Base-by-base conservation (phyloP, 2,797 vertebrate species). In the Anolis apletophallus region DNA sequence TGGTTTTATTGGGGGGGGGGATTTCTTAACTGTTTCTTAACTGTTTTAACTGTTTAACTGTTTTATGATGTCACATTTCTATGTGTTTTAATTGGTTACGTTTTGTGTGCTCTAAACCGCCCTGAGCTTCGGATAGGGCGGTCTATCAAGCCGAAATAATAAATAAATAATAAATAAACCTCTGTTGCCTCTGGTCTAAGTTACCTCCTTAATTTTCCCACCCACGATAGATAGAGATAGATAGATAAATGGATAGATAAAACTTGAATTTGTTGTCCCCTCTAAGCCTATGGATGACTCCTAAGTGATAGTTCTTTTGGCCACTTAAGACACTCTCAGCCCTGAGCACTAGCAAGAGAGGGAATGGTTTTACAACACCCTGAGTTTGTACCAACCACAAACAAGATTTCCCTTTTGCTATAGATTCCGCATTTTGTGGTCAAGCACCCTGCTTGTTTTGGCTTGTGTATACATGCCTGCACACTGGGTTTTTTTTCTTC, bases 301-400 rank as follows among this genome's bases (percentile, higher is more conserved):
- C 7, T 13, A 36, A 21, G 32, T 36, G 32, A 19, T 71, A 13
- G 26, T 34, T n/a, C 13, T 71, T 67, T 72, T 55, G 50, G 50
- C 52, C 19, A 8, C 54, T 9, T 40, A 57, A 52, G 1, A 4
- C 32, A 69, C 72, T 13, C 21, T 26, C 17, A 69, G 50, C 16
- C 50, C 67, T 55, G 12, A 34, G 34, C 34, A 21, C 52, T n/a
- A 52, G 76, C 34, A 59, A 78, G 5, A 46, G 13, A 79, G 54
- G 34, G 68, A 55, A 26, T 19, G 21, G 57, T 81, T 90, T 17
- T 69, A 73, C 46, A 85, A 91, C 61, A 61, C 61, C 26, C 87
- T 71, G 77, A 54, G 52, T 91, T 80, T 81, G 73, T 79, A 91
- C 34, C 79, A 36, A 21, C 61, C 54, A 19, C 8, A 76, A 81